Conservation (phyloP, 2,113 vertebrate species). For the Perca fluviatilis region DNA sequence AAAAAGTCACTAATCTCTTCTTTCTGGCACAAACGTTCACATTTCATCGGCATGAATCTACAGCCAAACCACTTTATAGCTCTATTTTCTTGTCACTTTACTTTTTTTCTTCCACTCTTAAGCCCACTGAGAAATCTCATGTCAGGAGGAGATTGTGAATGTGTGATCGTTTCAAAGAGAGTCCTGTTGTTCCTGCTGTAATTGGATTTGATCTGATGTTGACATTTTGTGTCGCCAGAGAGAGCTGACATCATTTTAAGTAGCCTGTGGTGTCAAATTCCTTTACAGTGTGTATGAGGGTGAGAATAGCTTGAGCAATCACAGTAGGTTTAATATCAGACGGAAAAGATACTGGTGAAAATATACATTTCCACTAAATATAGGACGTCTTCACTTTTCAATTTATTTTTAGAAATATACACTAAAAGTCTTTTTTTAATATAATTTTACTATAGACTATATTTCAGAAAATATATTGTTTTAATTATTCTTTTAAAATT, state of each 20-base stretch:
- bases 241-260: slow-evolving; percentile 34
- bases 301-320: background rate
- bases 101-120: background rate
- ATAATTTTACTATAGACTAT: too few relatives aligned
- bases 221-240: slow-evolving; percentile 37
- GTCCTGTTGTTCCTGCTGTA: slow-evolving; percentile 23
- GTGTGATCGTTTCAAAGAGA: slow-evolving; percentile 8
- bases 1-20: slow-evolving; percentile 36
- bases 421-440: too few relatives aligned
- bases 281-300: background rate
- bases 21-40: slow-evolving; percentile 16
- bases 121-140: background rate
- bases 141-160: slow-evolving; percentile 4
- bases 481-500: too few relatives aligned
- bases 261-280: background rate
- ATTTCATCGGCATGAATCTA: slow-evolving; percentile 29
- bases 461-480: too few relatives aligned
- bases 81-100: background rate
- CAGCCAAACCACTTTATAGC: slow-evolving; percentile 23
- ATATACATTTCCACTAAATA: too few relatives aligned
- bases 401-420: too few relatives aligned
- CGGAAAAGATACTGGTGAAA: too few relatives aligned
- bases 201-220: slow-evolving; percentile 34
- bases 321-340: too few relatives aligned
- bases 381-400: too few relatives aligned